Evolutionary conservation across 2,797 vertebrate genomes (phyloP).

Genomic region (Chelon labrosus): DNA sequence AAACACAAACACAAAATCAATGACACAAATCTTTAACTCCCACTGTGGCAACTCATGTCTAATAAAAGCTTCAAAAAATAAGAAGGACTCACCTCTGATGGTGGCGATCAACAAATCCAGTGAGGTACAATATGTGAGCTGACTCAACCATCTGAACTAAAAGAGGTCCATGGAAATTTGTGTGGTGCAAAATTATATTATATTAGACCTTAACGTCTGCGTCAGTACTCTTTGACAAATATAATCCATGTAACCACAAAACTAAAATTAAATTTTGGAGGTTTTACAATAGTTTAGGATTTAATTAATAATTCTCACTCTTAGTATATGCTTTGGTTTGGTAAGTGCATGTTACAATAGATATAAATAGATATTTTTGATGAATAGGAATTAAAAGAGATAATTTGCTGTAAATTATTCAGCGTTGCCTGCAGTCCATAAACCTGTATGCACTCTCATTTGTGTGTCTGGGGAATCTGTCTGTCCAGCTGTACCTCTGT

Average conservation of each 20-base stretch:
- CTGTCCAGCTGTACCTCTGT: neutral
- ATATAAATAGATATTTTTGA: neutral
- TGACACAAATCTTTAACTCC: neutral
- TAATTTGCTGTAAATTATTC: slow-evolving; percentile 42
- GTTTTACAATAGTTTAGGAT: too few species aligned
- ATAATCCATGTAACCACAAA: too few species aligned
- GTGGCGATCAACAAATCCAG: neutral
- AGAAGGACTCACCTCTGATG: neutral
- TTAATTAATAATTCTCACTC: too few species aligned
- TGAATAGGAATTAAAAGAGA: neutral
- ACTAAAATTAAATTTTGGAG: too few species aligned
- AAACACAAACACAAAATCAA: slow-evolving; percentile 1
- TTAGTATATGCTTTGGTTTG: too few species aligned
- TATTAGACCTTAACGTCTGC: too few species aligned
- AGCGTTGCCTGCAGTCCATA: neutral
- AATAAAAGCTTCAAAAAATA: too few species aligned
- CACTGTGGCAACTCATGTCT: neutral
- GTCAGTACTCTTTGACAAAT: too few species aligned
- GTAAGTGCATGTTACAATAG: neutral
- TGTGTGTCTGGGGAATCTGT: neutral
- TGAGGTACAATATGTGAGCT: neutral
- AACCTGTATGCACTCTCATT: neutral
- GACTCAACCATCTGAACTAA: too few species aligned
- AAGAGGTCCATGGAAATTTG: neutral
- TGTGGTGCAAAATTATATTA: neutral